Evolutionary conservation across 2,888 invertebrate genomes (phyloP).

Genomic region (Plebejus melissa): DNA sequence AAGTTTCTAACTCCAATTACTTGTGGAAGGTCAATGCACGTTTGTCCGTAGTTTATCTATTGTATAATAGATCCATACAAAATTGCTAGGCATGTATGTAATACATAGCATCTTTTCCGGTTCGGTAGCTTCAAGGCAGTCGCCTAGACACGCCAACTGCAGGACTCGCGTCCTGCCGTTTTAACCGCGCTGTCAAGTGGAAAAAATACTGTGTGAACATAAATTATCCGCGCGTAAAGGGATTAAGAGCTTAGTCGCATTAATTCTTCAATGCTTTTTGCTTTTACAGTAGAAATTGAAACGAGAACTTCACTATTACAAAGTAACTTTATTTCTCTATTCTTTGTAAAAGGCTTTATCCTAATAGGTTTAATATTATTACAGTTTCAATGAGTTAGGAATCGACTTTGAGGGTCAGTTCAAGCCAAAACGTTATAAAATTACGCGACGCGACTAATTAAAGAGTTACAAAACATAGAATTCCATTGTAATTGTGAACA

Average conservation of each 20-base stretch:
- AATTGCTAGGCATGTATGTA: neutral
- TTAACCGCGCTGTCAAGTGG: slow-evolving; percentile 6
- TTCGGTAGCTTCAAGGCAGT: neutral
- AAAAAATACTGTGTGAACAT: slow-evolving; percentile 6
- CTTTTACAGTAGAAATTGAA: neutral
- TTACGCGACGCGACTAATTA: too few relatives aligned
- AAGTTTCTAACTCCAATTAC: neutral
- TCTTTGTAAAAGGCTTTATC: neutral
- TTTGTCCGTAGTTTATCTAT: neutral
- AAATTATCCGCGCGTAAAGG: slow-evolving; percentile 1
- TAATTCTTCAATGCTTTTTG: slow-evolving; percentile 6
- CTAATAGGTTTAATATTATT: neutral
- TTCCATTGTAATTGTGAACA: too few relatives aligned
- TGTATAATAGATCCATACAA: neutral
- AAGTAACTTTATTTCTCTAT: neutral
- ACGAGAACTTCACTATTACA: neutral
- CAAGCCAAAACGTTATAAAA: too few relatives aligned
- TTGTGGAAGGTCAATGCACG: neutral
- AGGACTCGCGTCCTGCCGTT: slow-evolving; percentile 1
- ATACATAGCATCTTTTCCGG: neutral
- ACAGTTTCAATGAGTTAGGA: too few relatives aligned
- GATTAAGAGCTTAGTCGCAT: neutral
- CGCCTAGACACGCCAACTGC: neutral
- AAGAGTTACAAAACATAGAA: too few relatives aligned
- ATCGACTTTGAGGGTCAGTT: too few relatives aligned